Conservation (phyloP, 2,113 vertebrate species). For the Eulemur macaco region DNA sequence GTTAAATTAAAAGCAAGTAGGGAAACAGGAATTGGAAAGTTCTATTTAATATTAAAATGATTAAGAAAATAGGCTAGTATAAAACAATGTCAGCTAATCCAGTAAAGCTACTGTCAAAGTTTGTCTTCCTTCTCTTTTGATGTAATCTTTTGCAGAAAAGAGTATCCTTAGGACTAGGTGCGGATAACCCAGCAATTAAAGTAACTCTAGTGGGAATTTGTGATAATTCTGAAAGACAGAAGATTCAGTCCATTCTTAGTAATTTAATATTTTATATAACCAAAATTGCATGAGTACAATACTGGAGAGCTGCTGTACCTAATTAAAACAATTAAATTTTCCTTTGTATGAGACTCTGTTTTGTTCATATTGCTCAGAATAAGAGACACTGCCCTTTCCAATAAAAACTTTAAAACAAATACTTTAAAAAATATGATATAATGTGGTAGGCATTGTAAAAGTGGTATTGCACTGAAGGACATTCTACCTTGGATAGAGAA, state of each 20-base stretch:
- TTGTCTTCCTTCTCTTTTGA: neutral
- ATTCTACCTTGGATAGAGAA: neutral
- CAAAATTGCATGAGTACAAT: neutral
- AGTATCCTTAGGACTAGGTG: neutral
- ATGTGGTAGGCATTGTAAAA: neutral
- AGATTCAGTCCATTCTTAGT: neutral
- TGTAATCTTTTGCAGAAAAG: neutral
- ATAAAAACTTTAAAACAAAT: neutral
- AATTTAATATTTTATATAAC: neutral
- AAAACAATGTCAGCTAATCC: neutral
- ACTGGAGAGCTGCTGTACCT: neutral
- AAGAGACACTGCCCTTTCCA: neutral
- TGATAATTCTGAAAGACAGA: constrained; percentile 11
- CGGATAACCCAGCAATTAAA: neutral
- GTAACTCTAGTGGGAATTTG: neutral
- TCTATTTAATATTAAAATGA: neutral
- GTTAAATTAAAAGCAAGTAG: neutral
- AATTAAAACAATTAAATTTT: neutral
- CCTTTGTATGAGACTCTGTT: neutral
- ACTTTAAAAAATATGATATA: neutral
- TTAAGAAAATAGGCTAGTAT: neutral
- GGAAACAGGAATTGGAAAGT: neutral
- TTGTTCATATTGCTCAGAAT: neutral
- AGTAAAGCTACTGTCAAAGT: neutral
- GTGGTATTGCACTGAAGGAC: neutral